Evolutionary conservation across 2,888 invertebrate species (phyloP), one percentile per base, ranked within the genome.

Genomic region (Apotomis betuletana): DNA sequence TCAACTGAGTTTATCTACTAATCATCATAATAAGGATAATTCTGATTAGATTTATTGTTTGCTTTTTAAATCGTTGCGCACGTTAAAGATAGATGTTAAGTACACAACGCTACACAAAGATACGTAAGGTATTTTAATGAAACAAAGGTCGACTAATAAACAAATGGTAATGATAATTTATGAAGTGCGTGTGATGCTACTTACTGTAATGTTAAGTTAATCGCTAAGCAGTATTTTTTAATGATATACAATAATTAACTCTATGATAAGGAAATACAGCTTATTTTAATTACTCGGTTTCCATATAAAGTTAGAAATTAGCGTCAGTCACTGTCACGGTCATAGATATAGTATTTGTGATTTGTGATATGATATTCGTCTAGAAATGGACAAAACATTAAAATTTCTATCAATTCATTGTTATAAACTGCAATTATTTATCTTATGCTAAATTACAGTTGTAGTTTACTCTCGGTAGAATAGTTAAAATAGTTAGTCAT

Each of bases 141-240:
- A 75, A 74, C 75, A 75, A 76, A 75, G 76, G 74, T 64, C 70
- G 5, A 13, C 5, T 41, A 71, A 61, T 58, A 67, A 72, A 72
- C 54, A 68, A 72, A 63, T 38, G 38, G 13, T 38, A 62, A 49
- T 12, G 51, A 60, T 15, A 54, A 68, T 52, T 64, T 59, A 38
- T 41, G 27, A 36, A 44, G 15, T 44, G 6, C 15, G 27, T 3
- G 15, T 44, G 27, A 46, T 55, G 9, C 55, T 4, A 27, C 3
- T 44, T 65, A 2, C 27, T 27, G n/a, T 27, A 3, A 5, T 13
- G 10, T n/a, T 65, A 57, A 4, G 4, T 38, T 27, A 44, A 3
- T 5, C 8, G 27, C 2, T 13, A 0, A 3, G 2, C 36, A 13
- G 15, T 15, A 5, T 61, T 5, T 5, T 15, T 3, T 4, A 5